A percentile compares a stretch with the other conserved stretches of the same genome.
phyloP scores from a whole-genome alignment of 2,888 invertebrate species.

The Drosophila prostipennis region DNA sequence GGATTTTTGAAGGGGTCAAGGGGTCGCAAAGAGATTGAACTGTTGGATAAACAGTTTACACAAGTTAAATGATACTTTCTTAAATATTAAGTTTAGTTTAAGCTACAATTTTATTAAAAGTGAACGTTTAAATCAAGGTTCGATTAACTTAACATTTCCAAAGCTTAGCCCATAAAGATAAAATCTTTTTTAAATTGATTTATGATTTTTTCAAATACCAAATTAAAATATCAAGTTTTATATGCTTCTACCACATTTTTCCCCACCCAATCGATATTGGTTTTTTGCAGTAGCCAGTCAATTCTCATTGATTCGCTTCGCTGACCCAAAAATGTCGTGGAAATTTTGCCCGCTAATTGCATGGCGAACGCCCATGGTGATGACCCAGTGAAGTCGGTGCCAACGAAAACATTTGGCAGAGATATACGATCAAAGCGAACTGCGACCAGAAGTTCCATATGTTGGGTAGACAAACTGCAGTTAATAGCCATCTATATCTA shows the following conservation, averaged over 20 bases:
- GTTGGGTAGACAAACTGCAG: conserved; percentile 60
- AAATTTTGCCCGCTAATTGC: conserved; percentile 44
- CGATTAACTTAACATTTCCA: no score
- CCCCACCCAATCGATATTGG: conserved; percentile 7
- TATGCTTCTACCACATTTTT: neutral
- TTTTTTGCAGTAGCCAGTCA: neutral
- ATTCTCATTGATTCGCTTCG: conserved; percentile 12
- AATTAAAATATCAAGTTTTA: no score
- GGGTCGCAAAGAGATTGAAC: conserved; percentile 4
- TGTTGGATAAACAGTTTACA: neutral
- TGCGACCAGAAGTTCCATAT: conserved; percentile 61
- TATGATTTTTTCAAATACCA: no score
- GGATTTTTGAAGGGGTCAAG: conserved; percentile 4
- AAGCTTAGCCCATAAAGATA: no score
- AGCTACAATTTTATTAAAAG: no score
- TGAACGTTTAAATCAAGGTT: no score
- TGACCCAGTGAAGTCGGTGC: conserved; percentile 72
- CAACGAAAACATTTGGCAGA: conserved; percentile 59
- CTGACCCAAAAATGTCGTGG: conserved; percentile 37
- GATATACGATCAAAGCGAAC: conserved; percentile 75
- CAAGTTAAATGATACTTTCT: no score
- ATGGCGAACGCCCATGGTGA: conserved; percentile 57
- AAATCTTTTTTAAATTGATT: no score
- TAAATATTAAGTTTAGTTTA: no score
- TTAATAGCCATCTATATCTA: conserved; percentile 44